Base-by-base conservation (phyloP, 2,797 vertebrate genomes). In the Iguana delicatissima region DNA sequence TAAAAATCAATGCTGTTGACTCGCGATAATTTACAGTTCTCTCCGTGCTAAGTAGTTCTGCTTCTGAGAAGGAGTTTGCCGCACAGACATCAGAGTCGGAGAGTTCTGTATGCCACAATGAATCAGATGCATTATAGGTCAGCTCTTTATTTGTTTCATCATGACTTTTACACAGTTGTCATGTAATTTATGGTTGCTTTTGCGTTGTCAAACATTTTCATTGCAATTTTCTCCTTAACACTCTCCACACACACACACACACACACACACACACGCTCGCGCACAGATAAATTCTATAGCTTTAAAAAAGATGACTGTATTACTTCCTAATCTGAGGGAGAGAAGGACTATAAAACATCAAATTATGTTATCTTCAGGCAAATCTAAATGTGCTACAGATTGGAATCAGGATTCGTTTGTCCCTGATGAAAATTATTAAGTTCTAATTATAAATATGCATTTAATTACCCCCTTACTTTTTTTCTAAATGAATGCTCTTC, bases 391-490 rank as follows among this genome's bases (percentile, higher is more conserved):
- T 62, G 72, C 95, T 95, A 95, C 96, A 97, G 97, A 97, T 97
- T 97, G 97, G 97, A 98, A 97, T 97, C 97, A 97, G 97, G 96
- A 96, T 97, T 97, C 97, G 95, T 97, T 98, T 98, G 97, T 97
- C 97, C 97, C 96, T 93, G 96, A 97, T 98, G 97, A 96, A 97
- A 98, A 98, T 98, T 98, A 98, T 98, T 98, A 98, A 97, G 95
- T 98, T 98, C 97, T 97, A 97, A 98, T 98, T 98, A 98, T 98
- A 98, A 97, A 98, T 97, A 98, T 97, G 95, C 96, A 97, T 97
- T 98, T 98, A 97, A 98, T 97, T 98, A 97, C 95, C 89, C 80
- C 96, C 96, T 96, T 96, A 96, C 96, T 97, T 97, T 95, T 50
- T 46, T 13, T 80, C 55, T 18, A 57, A 35, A 32, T 69, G 93